phyloP scores from a whole-genome alignment of 2,888 invertebrate genomes.

The Artemia sp. region DNA sequence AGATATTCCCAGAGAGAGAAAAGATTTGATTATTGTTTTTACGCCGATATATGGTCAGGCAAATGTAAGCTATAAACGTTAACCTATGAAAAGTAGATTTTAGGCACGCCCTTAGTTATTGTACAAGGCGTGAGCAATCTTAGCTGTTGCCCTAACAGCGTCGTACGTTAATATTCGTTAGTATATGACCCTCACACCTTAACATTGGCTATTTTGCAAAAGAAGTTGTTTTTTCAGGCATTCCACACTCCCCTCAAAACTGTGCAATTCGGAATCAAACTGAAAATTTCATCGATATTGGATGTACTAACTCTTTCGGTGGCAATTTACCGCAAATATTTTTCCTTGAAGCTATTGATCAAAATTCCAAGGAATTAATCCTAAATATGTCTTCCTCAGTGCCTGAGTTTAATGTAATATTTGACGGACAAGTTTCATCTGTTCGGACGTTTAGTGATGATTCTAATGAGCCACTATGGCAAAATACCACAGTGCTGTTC shows the following conservation, averaged over 20 bases:
- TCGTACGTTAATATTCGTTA: too few relatives aligned
- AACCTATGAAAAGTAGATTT: too few relatives aligned
- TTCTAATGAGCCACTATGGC: background rate
- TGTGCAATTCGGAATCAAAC: background rate
- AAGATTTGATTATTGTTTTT: too few relatives aligned
- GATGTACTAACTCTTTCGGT: conserved; percentile 2
- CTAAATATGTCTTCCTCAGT: conserved; percentile 7
- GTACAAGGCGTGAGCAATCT: too few relatives aligned
- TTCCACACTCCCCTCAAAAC: background rate
- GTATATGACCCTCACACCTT: too few relatives aligned
- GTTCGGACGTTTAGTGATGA: conserved; percentile 11
- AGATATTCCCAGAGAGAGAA: too few relatives aligned
- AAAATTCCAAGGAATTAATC: background rate
- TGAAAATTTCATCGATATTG: conserved; percentile 7
- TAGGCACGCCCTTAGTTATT: too few relatives aligned
- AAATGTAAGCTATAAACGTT: too few relatives aligned
- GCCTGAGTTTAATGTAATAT: conserved; percentile 11
- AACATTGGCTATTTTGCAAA: too few relatives aligned
- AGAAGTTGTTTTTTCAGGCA: background rate
- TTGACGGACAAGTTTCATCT: conserved; percentile 2
- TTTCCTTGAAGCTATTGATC: background rate
- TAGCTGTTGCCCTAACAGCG: too few relatives aligned
- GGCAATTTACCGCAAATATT: background rate
- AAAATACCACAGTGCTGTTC: background rate
- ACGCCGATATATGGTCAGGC: too few relatives aligned